Evolutionary conservation across 2,888 invertebrate species (phyloP).

Genomic region (Danaus chrysippus): DNA sequence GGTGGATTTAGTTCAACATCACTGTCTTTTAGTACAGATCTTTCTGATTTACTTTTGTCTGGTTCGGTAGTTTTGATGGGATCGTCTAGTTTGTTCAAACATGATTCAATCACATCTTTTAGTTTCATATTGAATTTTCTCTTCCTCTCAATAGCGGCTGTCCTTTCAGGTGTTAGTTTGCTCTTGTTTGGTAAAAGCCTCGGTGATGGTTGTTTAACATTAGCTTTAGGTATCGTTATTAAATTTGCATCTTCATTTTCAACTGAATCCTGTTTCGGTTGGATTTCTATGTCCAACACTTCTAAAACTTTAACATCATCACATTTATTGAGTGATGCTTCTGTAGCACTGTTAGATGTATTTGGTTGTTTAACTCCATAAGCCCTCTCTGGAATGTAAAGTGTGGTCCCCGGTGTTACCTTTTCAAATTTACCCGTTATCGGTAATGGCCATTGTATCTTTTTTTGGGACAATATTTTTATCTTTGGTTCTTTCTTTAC

Average conservation of each 20-base stretch:
- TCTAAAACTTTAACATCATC: conserved; percentile 20
- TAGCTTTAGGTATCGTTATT: conserved; percentile 4
- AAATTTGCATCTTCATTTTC: conserved; percentile 7
- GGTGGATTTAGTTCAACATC: conserved; percentile 20
- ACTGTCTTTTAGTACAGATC: conserved; percentile 12
- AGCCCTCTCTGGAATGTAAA: conserved; percentile 41
- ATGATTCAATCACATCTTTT: conserved; percentile 59
- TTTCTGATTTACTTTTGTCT: conserved; percentile 9
- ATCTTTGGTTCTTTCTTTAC: conserved; percentile 41
- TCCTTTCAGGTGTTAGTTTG: conserved; percentile 55
- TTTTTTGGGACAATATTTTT: conserved; percentile 60
- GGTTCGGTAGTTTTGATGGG: conserved; percentile 13
- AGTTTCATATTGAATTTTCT: conserved; percentile 68
- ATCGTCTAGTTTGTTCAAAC: conserved; percentile 45
- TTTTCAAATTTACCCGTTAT: conserved; percentile 46
- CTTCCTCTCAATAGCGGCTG: conserved; percentile 62
- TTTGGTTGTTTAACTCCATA: conserved; percentile 2
- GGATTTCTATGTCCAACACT: conserved; percentile 20
- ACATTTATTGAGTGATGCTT: conserved; percentile 5
- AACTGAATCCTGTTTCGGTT: conserved; percentile 9
- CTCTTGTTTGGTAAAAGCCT: conserved; percentile 35
- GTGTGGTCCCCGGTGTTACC: conserved; percentile 47
- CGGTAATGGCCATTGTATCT: conserved; percentile 46
- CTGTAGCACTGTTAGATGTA: conserved; percentile 3
- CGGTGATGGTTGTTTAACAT: conserved; percentile 9